Base-by-base conservation (phyloP, 1,140 invertebrate species). In the Babylonia areolata region DNA sequence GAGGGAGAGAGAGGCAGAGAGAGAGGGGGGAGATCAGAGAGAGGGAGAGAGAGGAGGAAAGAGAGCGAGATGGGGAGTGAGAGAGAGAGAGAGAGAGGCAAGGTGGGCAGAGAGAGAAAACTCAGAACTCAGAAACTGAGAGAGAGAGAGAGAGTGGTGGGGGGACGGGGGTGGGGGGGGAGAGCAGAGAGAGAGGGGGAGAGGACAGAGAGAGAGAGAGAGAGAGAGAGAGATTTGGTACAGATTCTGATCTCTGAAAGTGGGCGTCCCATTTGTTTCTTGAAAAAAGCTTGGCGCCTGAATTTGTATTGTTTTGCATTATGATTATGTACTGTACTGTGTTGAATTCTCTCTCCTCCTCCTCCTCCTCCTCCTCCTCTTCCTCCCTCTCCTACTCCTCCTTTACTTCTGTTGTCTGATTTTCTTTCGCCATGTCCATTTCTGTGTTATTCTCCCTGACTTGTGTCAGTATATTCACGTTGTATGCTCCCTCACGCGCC, bases 181-280 rank as follows among this genome's bases (percentile, higher is more conserved):
- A 15, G 42, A 5, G 5, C 9, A 51, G 9, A 51, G 46, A 46
- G 42, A 46, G 42, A 46, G 81, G 64, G 42, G 64, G 40, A 58
- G 40, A 83, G 15, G 40, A 51, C 6, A 54, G 81, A 58, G 81
- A 83, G 2, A 83, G 46, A 83, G 81, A 33, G 9, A 64, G 81
- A 83, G 81, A 83, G 51, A 58, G 58, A 64, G 9, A 64, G 58
- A 64, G 58, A 23, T 23, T 46, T 46, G 15, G 42, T 6, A 51
- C 46, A 51, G 46, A 51, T 9, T 51, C 46, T 12, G 46, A 51
- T 51, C 17, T 51, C 46, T 51, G 46, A 51, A 51, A 9, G 42
- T 46, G 42, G 5, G 5, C 5, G 5, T 46, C 46, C 46, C 46
- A 51, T 51, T 9, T 17, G 9, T 51, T 51, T 51, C 17, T 51